Evolutionary conservation across 2,797 vertebrate species (phyloP).

Genomic region (Carduelis carduelis): DNA sequence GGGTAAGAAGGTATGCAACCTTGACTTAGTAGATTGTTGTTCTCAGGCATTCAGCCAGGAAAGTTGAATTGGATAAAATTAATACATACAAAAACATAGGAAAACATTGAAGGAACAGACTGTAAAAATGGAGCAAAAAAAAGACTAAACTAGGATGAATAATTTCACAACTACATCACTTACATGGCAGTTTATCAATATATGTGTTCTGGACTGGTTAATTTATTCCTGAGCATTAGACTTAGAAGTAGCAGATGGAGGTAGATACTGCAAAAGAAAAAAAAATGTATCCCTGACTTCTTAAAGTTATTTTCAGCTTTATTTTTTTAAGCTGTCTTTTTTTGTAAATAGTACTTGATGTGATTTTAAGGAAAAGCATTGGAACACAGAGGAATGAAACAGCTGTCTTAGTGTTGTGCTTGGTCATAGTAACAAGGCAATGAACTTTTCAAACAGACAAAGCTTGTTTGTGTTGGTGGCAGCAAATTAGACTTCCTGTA

Average conservation of each 20-base stretch:
- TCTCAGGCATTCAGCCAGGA: background rate
- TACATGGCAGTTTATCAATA: background rate
- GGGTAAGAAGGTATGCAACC: background rate
- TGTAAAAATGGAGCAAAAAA: background rate
- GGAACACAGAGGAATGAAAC: background rate
- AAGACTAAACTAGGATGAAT: background rate
- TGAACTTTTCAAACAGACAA: constrained; percentile 8
- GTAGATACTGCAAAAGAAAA: background rate
- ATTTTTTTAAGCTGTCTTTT: background rate
- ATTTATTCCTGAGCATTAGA: background rate
- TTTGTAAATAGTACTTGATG: background rate
- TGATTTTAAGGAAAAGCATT: background rate
- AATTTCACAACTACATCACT: background rate
- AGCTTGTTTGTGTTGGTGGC: background rate
- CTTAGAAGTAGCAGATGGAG: background rate
- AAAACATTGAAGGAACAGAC: background rate
- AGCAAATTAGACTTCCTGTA: constrained; percentile 27
- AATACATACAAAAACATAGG: background rate
- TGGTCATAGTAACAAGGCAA: background rate
- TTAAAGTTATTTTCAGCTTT: background rate
- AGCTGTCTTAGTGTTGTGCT: background rate
- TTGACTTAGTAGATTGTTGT: background rate
- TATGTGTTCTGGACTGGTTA: background rate
- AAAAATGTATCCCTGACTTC: background rate
- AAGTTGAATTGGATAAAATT: background rate